Base-by-base conservation (phyloP, 2,888 invertebrate genomes). In the Lasioglossum vierecki region DNA sequence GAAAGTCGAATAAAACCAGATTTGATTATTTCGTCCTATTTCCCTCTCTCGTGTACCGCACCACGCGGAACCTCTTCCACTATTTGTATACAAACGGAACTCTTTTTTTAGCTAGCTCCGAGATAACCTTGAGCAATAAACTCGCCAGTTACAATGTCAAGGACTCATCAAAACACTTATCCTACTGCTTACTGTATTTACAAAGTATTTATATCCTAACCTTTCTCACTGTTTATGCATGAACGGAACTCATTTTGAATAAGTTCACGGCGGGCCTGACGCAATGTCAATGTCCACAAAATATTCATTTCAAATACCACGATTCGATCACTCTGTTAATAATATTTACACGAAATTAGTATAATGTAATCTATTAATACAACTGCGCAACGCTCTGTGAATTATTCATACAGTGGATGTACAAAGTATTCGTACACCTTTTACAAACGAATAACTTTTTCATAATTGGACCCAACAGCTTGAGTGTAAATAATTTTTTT, bases 21-120 rank as follows among this genome's bases (percentile, higher is more conserved):
- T 84, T 84, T 81, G 75, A 81, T 88, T 84, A 79, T 82, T 82
- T 85, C 80, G 39, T 72, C 44, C 73, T 73, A 44, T 90, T 90
- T 90, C 90, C 81, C 89, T 70, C 66, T 44, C 78, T 22, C 35
- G n/a, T n/a, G 4, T 13, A 13, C 11, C 9, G 11, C 11, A 49
- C 35, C 5, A 1, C 26, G 6, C 18, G 49, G 13, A 13, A 26
- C 30, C 71, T 72, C 46, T 30, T 9, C 8, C 18, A 6, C 22
- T 41, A 5, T 39, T 70, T 70, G n/a, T 70, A 11, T 9, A 35
- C 66, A 66, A 18, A 35, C 22, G 18, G 22, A 66, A 66, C 8
- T 66, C 9, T 66, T 35, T 66, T 66, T 66, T 39, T 18, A 22
- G 22, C 35, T 9, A 3, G 18, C 35, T 3, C 8, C 66, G 22